Conservation (phyloP, 1,140 invertebrate genomes). For the Sitobion miscanthi region DNA sequence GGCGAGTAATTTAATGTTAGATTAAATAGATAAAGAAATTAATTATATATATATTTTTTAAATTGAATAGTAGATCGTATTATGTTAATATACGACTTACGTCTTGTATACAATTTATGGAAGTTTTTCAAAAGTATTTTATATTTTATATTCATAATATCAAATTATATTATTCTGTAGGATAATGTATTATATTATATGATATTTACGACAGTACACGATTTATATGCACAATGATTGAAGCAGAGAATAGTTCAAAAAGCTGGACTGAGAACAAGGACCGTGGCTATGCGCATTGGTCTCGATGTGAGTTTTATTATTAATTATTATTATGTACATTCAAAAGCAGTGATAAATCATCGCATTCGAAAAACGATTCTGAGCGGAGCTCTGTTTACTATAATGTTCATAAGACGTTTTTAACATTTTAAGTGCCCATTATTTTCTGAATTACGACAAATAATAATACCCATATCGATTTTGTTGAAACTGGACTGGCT, state of each 20-base stretch:
- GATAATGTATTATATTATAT: not conserved
- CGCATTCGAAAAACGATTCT: not conserved
- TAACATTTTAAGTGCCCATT: constrained; percentile 5
- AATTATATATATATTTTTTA: no score
- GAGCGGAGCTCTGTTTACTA: not conserved
- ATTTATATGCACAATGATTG: not conserved
- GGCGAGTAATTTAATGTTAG: not conserved
- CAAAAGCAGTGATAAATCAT: not conserved
- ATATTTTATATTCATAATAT: not conserved
- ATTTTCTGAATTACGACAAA: not conserved
- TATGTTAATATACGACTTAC: not conserved
- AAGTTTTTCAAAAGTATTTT: not conserved
- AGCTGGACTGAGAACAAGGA: not conserved
- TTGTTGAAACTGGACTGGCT: not conserved
- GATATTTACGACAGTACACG: not conserved
- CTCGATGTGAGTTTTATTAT: not conserved
- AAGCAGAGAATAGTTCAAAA: not conserved
- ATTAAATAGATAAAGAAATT: no score
- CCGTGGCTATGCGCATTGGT: not conserved
- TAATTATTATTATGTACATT: not conserved
- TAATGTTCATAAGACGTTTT: not conserved
- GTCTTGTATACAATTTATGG: not conserved
- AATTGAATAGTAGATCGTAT: not conserved
- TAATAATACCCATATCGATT: not conserved
- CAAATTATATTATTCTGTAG: not conserved